Percentiles rank a stretch among this genome's conserved stretches.
phyloP scores from a whole-genome alignment of 2,797 vertebrate genomes.

The Pithecia hirsuta region DNA sequence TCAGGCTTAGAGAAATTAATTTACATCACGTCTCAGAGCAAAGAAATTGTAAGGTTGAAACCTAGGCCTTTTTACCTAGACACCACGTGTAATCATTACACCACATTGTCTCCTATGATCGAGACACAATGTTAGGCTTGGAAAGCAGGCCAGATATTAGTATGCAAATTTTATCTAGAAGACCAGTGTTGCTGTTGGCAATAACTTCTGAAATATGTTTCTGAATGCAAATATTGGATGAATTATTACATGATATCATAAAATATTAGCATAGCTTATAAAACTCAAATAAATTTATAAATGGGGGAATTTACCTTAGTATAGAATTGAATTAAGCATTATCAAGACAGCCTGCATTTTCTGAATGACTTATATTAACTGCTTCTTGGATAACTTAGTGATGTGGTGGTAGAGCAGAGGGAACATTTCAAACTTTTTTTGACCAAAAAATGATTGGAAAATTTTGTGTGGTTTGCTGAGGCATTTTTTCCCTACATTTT shows the following conservation, averaged over 20 bases:
- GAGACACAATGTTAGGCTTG: neutral
- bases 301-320: neutral
- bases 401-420: neutral
- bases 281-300: neutral
- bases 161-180: neutral
- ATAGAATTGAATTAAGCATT: neutral
- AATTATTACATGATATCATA: neutral
- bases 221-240: neutral
- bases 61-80: neutral
- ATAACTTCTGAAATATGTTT: neutral
- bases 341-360: neutral
- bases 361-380: neutral
- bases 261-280: neutral
- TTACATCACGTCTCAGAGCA: neutral
- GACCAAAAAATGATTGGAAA: neutral
- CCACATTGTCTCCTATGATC: no score
- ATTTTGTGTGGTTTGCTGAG: constrained; percentile 14
- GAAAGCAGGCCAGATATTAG: neutral
- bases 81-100: neutral
- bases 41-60: neutral
- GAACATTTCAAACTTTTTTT: neutral
- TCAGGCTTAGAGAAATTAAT: neutral
- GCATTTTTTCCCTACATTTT: neutral
- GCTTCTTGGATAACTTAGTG: neutral
- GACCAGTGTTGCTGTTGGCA: neutral